Base-by-base conservation (phyloP, 2,797 vertebrate genomes). In the Hyperoplus lanceolatus region DNA sequence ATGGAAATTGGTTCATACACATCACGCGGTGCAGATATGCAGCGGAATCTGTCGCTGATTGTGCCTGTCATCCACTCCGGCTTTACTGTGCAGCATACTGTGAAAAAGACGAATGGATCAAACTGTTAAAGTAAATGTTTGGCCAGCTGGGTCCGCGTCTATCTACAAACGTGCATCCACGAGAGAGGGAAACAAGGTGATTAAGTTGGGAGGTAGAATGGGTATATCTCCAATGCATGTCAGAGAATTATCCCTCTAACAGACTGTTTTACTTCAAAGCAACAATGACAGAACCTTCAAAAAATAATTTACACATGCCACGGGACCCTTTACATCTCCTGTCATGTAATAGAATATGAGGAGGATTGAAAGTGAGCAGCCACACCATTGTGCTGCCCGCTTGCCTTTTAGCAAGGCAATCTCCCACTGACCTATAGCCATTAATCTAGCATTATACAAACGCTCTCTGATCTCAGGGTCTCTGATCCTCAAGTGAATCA, bases 401-500 rank as follows among this genome's bases (percentile, higher is more conserved):
- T 63, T 75, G 29, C 77, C 77, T 77, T 76, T 91, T 82, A 79
- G 64, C 85, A 73, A 55, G 73, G 61, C 89, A 89, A 83, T 89
- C 91, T 89, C 89, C 75, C 71, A 57, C 77, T 88, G 90, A 92
- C 91, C 92, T 18, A 29, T 29, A 56, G 70, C 90, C 77, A 88
- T 91, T 92, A 91, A 93, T 93, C 91, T 90, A 29, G 84, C 84
- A 85, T 86, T 86, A 89, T 86, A 89, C 79, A 90, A 92, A 89
- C 73, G 62, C 83, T 85, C 86, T 92, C 87, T 91, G 92, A 94
- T 93, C 89, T 93, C 90, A 83, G 85, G 87, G 85, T 83, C 89
- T 93, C 90, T 91, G 92, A 93, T 94, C 90, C 90, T 94, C 87
- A 81, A 91, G 85, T 89, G 93, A 91, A 91, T 93, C 91, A 90